Conservation (phyloP, 2,888 invertebrate species). For the Endomychus coccineus region DNA sequence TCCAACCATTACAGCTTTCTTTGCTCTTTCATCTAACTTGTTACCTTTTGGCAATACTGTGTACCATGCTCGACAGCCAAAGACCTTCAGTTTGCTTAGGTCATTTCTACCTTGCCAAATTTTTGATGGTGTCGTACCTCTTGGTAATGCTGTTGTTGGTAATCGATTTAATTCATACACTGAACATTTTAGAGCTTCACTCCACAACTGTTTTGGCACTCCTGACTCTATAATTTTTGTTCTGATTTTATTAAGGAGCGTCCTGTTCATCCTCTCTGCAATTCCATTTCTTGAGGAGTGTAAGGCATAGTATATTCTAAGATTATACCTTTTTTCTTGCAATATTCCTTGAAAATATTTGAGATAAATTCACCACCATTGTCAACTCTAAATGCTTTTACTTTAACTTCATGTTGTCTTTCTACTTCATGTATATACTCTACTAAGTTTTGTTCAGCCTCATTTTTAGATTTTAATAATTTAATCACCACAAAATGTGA, state of each 20-base stretch:
- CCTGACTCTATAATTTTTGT: slow-evolving; percentile 20
- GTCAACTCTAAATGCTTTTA: slow-evolving; percentile 1
- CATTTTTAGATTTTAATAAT: slow-evolving; percentile 6
- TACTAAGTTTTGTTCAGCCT: slow-evolving; percentile 4
- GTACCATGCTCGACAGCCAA: slow-evolving; percentile 12
- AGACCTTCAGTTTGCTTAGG: slow-evolving; percentile 12
- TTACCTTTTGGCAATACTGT: slow-evolving; percentile 4
- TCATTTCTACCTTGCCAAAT: slow-evolving; percentile 1
- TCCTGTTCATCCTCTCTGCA: slow-evolving; percentile 17
- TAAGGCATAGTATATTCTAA: slow-evolving; percentile 21
- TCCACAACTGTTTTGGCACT: slow-evolving; percentile 22
- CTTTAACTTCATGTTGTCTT: background rate
- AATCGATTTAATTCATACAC: slow-evolving; percentile 5
- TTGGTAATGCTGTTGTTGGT: slow-evolving; percentile 6
- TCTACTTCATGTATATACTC: slow-evolving; percentile 4
- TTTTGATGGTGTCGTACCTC: background rate
- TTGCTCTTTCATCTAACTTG: slow-evolving; percentile 15
- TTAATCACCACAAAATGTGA: slow-evolving; percentile 7
- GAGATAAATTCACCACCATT: slow-evolving; percentile 7
- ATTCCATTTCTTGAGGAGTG: slow-evolving; percentile 23
- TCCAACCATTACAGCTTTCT: slow-evolving; percentile 15
- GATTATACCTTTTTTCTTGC: slow-evolving; percentile 16
- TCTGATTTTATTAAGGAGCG: slow-evolving; percentile 17
- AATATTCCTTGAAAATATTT: slow-evolving; percentile 1
- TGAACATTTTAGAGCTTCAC: slow-evolving; percentile 22